A percentile compares a stretch with the other conserved stretches of the same genome.
phyloP scores from a whole-genome alignment of 2,888 invertebrate genomes.

The Eumacrocentrus americanus region DNA sequence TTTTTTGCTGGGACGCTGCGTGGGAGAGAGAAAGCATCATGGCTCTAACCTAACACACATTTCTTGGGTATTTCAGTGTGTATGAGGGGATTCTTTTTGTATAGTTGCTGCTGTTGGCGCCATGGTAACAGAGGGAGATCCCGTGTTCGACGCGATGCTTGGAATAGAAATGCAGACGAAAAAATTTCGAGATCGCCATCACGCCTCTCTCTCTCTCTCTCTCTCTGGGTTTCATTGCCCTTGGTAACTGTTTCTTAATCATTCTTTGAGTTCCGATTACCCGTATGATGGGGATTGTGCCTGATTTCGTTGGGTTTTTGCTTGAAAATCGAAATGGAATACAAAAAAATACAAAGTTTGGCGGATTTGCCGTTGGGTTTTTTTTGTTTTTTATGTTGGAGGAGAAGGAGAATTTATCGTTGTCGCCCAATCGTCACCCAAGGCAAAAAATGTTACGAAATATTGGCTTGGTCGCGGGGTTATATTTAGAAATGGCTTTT shows the following conservation, averaged over 20 bases:
- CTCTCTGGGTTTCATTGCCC: too few relatives aligned
- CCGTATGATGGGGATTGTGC: not conserved
- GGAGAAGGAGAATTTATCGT: not conserved
- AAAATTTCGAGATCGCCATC: not conserved
- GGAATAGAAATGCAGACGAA: slow-evolving; percentile 18
- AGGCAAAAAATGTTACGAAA: slow-evolving; percentile 26
- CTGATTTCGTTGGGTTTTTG: not conserved
- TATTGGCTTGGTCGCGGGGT: slow-evolving; percentile 6
- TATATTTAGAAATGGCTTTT: slow-evolving; percentile 28
- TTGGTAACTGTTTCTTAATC: not conserved
- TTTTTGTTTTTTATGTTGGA: slow-evolving; percentile 6
- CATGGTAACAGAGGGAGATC: slow-evolving; percentile 25
- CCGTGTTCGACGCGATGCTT: slow-evolving; percentile 11
- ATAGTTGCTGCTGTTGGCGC: slow-evolving; percentile 7
- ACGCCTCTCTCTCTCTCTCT: too few relatives aligned
- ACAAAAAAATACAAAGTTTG: too few relatives aligned
- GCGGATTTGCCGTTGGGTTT: too few relatives aligned
- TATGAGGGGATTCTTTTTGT: not conserved
- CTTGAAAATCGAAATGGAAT: slow-evolving; percentile 9
- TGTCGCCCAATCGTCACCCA: not conserved
- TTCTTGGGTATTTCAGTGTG: not conserved
- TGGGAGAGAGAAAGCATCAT: not conserved
- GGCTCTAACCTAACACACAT: not conserved
- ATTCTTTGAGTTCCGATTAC: slow-evolving; percentile 1
- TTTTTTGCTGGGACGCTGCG: not conserved